These are phyloP conservation scores for Oreochromis tanganicae DNA, from an alignment of 2,113 vertebrate genomes.

Conservation along the genomic window DNA sequence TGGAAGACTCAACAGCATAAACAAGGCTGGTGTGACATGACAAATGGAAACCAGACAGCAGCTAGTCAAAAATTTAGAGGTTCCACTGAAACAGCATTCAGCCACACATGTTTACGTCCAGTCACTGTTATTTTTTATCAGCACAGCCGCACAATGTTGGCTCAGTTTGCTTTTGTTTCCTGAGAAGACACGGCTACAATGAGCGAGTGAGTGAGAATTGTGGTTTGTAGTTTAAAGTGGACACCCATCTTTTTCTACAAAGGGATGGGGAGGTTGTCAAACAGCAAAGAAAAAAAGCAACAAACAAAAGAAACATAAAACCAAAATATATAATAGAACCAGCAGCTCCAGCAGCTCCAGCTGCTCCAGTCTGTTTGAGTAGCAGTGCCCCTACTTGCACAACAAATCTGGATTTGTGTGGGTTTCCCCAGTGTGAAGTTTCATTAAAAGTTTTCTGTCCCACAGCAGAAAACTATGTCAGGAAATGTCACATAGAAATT, in stretches of 20 bases:
- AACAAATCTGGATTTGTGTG: neutral
- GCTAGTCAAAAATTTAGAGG: neutral
- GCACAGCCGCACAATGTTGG: neutral
- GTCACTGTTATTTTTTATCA: conserved; percentile 1
- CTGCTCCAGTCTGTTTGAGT: conserved; percentile 22
- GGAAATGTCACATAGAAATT: conserved; percentile 14
- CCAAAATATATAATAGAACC: neutral
- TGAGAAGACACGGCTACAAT: neutral
- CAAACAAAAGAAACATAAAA: neutral
- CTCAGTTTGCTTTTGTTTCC: neutral
- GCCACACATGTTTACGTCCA: neutral
- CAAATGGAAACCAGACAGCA: neutral
- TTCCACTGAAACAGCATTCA: neutral
- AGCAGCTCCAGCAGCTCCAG: neutral
- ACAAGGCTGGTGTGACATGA: neutral
- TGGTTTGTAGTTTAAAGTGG: conserved; percentile 7
- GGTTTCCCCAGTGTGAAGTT: conserved; percentile 8
- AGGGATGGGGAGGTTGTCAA: neutral
- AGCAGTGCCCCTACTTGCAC: neutral
- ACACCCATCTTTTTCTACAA: neutral
- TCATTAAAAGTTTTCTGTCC: conserved; percentile 50
- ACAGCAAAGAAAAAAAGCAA: conserved; percentile 12
- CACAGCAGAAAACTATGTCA: neutral
- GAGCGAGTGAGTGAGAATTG: neutral
- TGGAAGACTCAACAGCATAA: neutral